A percentile compares a stretch with the other conserved stretches of the same genome.
phyloP scores from a whole-genome alignment of 2,888 invertebrate species.

The Barypeithes pellucidus region DNA sequence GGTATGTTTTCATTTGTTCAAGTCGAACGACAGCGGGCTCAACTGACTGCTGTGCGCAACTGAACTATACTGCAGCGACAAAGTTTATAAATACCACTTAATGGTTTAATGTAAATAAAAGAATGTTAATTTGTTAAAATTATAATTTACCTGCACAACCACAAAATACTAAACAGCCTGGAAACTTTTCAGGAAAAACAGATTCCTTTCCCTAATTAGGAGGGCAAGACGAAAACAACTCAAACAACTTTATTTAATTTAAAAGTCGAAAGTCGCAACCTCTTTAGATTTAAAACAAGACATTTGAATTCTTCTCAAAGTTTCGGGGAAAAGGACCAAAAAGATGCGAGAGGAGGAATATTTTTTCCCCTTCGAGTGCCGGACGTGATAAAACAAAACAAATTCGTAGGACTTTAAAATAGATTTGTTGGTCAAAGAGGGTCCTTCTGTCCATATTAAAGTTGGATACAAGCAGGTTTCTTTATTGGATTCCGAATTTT shows the following conservation, averaged over 20 bases:
- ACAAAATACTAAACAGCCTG: neutral
- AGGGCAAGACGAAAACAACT: neutral
- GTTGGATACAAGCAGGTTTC: constrained; percentile 47
- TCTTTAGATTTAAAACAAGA: constrained; percentile 47
- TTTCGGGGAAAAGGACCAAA: constrained; percentile 33
- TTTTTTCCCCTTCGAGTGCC: constrained; percentile 64
- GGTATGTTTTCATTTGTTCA: too few species aligned
- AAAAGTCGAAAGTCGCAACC: constrained; percentile 39
- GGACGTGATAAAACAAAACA: constrained; percentile 67
- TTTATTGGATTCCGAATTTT: constrained; percentile 51
- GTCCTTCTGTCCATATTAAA: constrained; percentile 52
- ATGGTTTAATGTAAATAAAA: too few species aligned
- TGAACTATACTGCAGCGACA: too few species aligned
- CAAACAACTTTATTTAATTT: constrained; percentile 36
- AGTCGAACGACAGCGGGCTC: too few species aligned
- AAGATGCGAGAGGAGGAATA: constrained; percentile 57
- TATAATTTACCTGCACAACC: too few species aligned
- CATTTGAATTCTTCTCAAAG: constrained; percentile 53
- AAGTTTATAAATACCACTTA: too few species aligned
- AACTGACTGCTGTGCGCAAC: too few species aligned
- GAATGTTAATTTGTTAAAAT: too few species aligned
- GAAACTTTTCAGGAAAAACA: constrained; percentile 1
- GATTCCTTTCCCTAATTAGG: constrained; percentile 13
- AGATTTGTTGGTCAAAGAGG: constrained; percentile 59
- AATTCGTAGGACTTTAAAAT: constrained; percentile 62